Conservation (phyloP, 2,113 vertebrate species). For the Girardinichthys multiradiatus region DNA sequence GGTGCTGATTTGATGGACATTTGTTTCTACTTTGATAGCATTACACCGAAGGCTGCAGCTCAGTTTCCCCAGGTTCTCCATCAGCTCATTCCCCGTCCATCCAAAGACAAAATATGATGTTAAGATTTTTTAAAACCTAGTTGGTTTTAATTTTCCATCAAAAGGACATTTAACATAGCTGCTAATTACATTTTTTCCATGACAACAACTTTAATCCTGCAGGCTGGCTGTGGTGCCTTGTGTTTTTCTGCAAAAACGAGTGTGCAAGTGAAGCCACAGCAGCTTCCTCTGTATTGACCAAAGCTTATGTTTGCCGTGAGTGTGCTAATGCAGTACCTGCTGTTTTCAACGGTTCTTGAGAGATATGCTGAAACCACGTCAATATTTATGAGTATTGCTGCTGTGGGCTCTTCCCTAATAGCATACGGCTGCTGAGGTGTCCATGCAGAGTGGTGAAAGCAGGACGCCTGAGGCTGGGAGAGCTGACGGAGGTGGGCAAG, state of each 20-base stretch:
- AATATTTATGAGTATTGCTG: conserved; percentile 75
- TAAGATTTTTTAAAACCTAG: conserved; percentile 9
- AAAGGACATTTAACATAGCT: conserved; percentile 33
- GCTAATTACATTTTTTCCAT: conserved; percentile 62
- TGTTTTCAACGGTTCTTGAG: conserved; percentile 62
- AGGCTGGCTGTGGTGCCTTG: conserved; percentile 21
- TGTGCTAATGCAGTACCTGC: conserved; percentile 62
- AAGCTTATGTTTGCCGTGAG: conserved; percentile 51
- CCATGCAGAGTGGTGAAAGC: conserved; percentile 40
- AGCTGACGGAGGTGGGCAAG: conserved; percentile 16
- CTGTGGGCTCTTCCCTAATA: conserved; percentile 67
- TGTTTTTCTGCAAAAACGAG: conserved; percentile 19
- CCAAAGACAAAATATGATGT: conserved; percentile 8
- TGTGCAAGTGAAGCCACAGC: conserved; percentile 31
- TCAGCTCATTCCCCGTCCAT: conserved; percentile 30
- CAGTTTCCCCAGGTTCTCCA: conserved; percentile 38
- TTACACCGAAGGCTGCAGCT: conserved; percentile 4
- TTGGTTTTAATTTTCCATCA: conserved; percentile 23
- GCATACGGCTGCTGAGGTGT: conserved; percentile 60
- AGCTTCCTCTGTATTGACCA: conserved; percentile 39
- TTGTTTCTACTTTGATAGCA: conserved; percentile 38
- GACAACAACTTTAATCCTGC: conserved; percentile 29
- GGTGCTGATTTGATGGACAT: conserved; percentile 41
- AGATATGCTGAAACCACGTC: conserved; percentile 67
- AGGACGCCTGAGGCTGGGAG: conserved; percentile 34